These are phyloP conservation scores for Orestias chungarensis DNA, from an alignment of 2,797 vertebrate species.

Conservation along the genomic window DNA sequence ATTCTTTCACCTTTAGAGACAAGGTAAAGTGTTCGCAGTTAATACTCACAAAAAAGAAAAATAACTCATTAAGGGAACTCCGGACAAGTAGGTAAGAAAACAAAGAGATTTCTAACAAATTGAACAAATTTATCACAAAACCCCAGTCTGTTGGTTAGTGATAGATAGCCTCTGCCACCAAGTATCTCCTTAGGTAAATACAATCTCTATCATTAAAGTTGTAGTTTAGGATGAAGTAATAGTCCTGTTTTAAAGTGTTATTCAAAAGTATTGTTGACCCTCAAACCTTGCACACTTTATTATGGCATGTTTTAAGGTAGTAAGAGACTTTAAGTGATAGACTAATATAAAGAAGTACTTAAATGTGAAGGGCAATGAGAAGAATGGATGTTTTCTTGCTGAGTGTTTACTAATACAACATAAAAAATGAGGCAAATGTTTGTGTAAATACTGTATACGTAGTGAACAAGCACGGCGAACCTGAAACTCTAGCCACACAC, in stretches of 20 bases:
- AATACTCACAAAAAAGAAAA: neutral
- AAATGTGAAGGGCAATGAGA: neutral
- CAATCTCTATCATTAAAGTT: neutral
- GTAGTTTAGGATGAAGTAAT: neutral
- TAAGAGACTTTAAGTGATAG: neutral
- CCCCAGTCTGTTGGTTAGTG: neutral
- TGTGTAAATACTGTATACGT: neutral
- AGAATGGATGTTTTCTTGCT: neutral
- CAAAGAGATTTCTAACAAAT: no score
- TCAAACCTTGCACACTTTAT: neutral
- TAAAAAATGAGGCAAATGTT: neutral
- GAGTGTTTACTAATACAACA: neutral
- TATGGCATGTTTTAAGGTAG: neutral
- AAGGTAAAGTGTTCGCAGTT: neutral
- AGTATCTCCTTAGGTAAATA: neutral
- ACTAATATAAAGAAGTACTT: neutral
- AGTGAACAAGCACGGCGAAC: no score
- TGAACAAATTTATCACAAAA: neutral
- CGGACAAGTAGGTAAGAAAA: no score
- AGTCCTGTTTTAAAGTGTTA: neutral
- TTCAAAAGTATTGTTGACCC: neutral
- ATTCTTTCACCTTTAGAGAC: neutral
- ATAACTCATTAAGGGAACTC: neutral
- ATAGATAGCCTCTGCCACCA: neutral
- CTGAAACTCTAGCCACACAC: no score